Evolutionary conservation across 2,113 vertebrate species (phyloP).

Genomic region (Seriola aureovittata): DNA sequence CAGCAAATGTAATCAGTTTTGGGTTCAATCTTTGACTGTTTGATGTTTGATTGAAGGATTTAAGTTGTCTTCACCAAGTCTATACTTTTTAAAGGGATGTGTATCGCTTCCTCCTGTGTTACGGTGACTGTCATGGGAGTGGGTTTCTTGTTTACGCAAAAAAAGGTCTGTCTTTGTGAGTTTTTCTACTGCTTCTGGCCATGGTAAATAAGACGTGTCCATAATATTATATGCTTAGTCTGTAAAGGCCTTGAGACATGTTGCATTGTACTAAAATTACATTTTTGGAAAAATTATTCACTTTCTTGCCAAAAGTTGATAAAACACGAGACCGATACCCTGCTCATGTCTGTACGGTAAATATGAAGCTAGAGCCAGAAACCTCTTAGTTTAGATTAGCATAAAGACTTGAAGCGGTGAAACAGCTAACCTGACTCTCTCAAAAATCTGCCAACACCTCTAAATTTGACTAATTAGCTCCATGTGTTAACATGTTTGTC

Average conservation of each 20-base stretch:
- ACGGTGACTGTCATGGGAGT: not conserved
- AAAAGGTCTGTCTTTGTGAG: conserved; percentile 4
- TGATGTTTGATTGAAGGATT: not conserved
- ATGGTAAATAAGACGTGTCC: not conserved
- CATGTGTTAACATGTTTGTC: not conserved
- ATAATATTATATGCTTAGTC: not conserved
- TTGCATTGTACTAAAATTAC: not conserved
- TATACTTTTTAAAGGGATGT: not conserved
- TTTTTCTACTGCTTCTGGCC: conserved; percentile 3
- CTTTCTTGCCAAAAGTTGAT: not conserved
- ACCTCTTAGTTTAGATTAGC: not conserved
- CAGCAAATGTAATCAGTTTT: not conserved
- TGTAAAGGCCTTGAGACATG: not conserved
- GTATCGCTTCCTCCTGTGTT: not conserved
- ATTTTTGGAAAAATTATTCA: not conserved
- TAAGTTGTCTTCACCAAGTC: not conserved
- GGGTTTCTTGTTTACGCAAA: not conserved
- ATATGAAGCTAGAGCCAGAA: not conserved
- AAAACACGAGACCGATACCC: too few relatives aligned
- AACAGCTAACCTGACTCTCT: too few relatives aligned
- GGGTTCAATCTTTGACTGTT: not conserved
- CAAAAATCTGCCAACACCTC: not conserved
- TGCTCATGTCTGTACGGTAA: too few relatives aligned
- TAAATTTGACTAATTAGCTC: too few relatives aligned
- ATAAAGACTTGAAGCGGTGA: not conserved